phyloP scores from a whole-genome alignment of 2,888 invertebrate genomes.

The Cancer borealis region DNA sequence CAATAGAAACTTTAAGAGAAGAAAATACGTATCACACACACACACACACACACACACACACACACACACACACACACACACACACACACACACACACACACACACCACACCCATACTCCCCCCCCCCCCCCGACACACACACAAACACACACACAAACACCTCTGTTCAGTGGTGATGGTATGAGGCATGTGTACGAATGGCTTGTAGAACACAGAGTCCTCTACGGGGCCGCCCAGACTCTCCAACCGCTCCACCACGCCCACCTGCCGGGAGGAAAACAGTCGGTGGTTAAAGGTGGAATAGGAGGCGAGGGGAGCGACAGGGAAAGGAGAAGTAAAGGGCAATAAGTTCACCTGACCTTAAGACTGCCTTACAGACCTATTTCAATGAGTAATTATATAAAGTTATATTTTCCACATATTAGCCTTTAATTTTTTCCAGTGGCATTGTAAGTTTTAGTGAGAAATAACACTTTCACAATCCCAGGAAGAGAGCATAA shows the following conservation, averaged over 20 bases:
- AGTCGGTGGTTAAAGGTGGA: not conserved
- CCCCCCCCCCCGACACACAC: not conserved
- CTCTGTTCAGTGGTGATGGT: constrained; percentile 71
- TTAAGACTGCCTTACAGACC: too few species aligned
- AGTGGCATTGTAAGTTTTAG: too few species aligned
- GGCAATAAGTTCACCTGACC: too few species aligned
- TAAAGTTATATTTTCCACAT: too few species aligned
- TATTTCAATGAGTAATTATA: too few species aligned
- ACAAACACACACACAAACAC: constrained; percentile 51
- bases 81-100: not conserved
- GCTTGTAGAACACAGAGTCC: constrained; percentile 77
- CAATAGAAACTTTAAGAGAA: too few species aligned
- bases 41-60: not conserved
- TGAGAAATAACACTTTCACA: too few species aligned
- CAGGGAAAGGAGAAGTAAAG: not conserved
- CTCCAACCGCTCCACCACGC: constrained; percentile 77
- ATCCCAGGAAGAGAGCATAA: too few species aligned
- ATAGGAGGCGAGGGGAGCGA: not conserved
- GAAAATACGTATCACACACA: not conserved
- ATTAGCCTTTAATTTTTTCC: too few species aligned
- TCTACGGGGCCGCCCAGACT: constrained; percentile 74
- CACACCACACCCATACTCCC: not conserved
- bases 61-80: not conserved
- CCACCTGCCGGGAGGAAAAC: constrained; percentile 63
- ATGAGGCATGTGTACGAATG: constrained; percentile 76